A percentile compares a stretch with the other conserved stretches of the same genome.
Evolutionary conservation across 2,113 vertebrate genomes (phyloP).

Genomic region (Zapornia atra): DNA sequence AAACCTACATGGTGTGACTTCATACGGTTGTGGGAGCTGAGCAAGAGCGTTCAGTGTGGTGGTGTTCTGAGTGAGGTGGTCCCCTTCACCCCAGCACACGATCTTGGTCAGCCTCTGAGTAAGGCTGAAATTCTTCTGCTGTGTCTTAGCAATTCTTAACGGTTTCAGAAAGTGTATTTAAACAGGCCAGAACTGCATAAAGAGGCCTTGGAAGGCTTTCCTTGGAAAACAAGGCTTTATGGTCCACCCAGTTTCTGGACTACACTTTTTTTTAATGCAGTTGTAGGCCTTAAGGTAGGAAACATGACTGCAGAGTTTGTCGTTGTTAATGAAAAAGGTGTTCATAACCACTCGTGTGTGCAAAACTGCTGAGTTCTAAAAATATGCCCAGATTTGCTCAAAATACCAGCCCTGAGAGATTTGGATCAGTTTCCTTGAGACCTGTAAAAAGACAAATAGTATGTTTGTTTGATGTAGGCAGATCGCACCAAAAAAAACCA

Average conservation of each 20-base stretch:
- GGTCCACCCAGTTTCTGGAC: background rate
- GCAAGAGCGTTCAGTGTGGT: background rate
- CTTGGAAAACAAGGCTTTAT: background rate
- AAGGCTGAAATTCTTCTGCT: background rate
- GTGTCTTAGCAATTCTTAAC: background rate
- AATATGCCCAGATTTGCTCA: background rate
- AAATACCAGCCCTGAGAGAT: background rate
- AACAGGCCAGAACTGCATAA: background rate
- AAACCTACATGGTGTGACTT: conserved; percentile 56
- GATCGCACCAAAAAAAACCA: too few species aligned
- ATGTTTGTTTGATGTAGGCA: background rate
- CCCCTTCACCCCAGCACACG: background rate
- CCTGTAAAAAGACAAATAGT: background rate
- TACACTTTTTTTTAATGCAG: background rate
- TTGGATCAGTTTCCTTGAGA: background rate
- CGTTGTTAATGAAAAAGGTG: background rate
- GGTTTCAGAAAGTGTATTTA: background rate
- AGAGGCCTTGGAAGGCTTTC: background rate
- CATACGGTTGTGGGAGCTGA: background rate
- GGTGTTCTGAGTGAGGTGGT: background rate
- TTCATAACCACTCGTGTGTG: background rate
- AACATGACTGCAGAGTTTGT: background rate
- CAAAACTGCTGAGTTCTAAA: background rate
- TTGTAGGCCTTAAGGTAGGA: background rate
- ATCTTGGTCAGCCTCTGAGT: background rate